Evolutionary conservation across 1,140 invertebrate genomes (phyloP).

Genomic region (Papilio aristodemus): DNA sequence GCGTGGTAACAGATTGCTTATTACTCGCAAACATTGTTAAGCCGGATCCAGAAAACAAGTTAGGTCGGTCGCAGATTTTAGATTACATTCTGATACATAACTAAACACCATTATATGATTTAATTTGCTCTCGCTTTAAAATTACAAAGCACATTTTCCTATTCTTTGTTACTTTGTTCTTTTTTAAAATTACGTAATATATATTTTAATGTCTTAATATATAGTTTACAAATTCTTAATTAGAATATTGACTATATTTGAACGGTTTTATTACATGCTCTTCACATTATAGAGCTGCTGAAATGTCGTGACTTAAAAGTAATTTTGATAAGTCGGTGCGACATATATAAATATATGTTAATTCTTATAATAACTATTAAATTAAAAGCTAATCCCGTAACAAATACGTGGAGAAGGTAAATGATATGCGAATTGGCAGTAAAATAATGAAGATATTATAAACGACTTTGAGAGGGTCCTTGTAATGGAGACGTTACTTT

Average conservation of each 20-base stretch:
- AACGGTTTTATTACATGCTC: too few relatives aligned
- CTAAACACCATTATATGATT: too few relatives aligned
- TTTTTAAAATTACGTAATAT: too few relatives aligned
- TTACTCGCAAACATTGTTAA: constrained; percentile 24
- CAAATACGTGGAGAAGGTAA: not conserved
- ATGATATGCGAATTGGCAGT: not conserved
- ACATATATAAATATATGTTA: not conserved
- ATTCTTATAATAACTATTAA: not conserved
- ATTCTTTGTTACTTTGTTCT: too few relatives aligned
- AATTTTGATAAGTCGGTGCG: not conserved
- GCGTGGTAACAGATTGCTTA: constrained; percentile 22
- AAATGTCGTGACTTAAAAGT: not conserved
- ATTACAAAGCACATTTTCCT: too few relatives aligned
- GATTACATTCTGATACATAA: not conserved
- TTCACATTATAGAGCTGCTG: not conserved
- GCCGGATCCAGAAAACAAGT: constrained; percentile 25
- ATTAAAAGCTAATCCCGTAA: not conserved
- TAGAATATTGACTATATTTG: too few relatives aligned
- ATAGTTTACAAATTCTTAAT: too few relatives aligned
- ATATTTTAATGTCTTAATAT: not conserved
- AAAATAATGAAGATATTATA: constrained; percentile 6
- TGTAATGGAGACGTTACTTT: constrained; percentile 19
- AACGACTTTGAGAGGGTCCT: not conserved
- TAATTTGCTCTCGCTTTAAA: too few relatives aligned
- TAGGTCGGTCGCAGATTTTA: constrained; percentile 10